Evolutionary conservation across 2,113 vertebrate species (phyloP), one percentile per base, ranked within the genome.

Genomic region (Carlito syrichta): DNA sequence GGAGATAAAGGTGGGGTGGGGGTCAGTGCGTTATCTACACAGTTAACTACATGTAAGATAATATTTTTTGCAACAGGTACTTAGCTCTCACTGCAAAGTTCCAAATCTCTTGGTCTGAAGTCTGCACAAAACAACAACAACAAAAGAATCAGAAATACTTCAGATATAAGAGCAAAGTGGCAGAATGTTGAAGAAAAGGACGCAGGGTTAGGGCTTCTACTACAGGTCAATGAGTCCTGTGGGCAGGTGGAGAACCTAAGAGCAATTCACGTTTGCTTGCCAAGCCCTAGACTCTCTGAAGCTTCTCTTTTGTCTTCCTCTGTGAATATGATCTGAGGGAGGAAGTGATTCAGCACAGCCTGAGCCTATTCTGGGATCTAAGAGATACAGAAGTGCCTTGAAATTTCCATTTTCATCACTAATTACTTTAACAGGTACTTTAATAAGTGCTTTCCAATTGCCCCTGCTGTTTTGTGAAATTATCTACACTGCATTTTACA

Each of bases 331-430:
- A 94, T 93, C 20, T 81, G 22, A 81, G 63, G 78, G 50, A 89
- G 86, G 97, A 97, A 96, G 79, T 91, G 93, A 97, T 60, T 97
- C 81, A 96, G 84, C 54, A 83, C 40, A 94, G 91, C 48, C 88
- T 56, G 77, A 87, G 58, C 63, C 81, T 97, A 94, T 98, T 96
- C 92, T 97, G 58, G 94, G 86, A 97, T 95, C 69, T 84, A 96
- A 96, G 91, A 97, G 89, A 97, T 93, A 96, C 62, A 95, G 62
- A 95, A 95, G 89, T 86, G 66, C 69, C 32, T 74, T 79, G 71
- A 93, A 96, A 96, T 95, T 97, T 97, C 94, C 96, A 97, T 98
- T 98, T 98, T 97, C 97, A 90, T 96, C 95, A 76, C 86, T 98
- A 97, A 97, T 97, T 97, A 96, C 89, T 96, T 97, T 95, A 96